phyloP scores from a whole-genome alignment of 2,888 invertebrate genomes.

The Dinocampus coccinellae region DNA sequence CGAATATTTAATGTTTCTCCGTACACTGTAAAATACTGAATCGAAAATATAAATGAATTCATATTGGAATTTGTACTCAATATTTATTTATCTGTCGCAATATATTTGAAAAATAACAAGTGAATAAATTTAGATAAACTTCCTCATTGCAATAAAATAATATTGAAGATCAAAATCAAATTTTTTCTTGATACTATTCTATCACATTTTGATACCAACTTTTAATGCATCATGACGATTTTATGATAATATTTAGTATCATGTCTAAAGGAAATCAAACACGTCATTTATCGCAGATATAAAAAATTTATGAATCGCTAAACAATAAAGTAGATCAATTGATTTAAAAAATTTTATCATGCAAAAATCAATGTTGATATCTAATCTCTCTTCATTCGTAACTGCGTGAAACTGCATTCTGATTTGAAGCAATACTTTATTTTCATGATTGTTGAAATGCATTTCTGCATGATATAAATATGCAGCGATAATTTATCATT shows the following conservation, averaged over 20 bases:
- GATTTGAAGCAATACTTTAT: not conserved
- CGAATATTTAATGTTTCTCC: too few species aligned
- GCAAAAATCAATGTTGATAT: not conserved
- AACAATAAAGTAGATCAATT: not conserved
- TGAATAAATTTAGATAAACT: not conserved
- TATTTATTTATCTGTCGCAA: too few species aligned
- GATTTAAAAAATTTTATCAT: not conserved
- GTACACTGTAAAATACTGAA: too few species aligned
- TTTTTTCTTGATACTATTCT: not conserved
- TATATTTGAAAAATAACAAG: not conserved
- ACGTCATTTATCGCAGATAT: not conserved
- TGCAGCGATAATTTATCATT: too few species aligned
- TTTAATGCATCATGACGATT: not conserved
- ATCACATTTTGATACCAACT: not conserved
- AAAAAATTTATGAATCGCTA: not conserved
- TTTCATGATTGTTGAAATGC: not conserved
- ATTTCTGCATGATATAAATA: slow-evolving; percentile 29
- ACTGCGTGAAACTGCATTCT: not conserved
- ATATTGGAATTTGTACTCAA: too few species aligned
- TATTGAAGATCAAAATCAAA: not conserved
- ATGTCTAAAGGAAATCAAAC: not conserved
- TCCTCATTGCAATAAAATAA: too few species aligned
- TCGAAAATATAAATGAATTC: too few species aligned
- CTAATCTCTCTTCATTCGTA: not conserved
- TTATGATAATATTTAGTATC: not conserved